These are phyloP conservation scores for Disparrhopalites patrizii DNA, from an alignment of 2,888 invertebrate genomes.

Conservation along the genomic window DNA sequence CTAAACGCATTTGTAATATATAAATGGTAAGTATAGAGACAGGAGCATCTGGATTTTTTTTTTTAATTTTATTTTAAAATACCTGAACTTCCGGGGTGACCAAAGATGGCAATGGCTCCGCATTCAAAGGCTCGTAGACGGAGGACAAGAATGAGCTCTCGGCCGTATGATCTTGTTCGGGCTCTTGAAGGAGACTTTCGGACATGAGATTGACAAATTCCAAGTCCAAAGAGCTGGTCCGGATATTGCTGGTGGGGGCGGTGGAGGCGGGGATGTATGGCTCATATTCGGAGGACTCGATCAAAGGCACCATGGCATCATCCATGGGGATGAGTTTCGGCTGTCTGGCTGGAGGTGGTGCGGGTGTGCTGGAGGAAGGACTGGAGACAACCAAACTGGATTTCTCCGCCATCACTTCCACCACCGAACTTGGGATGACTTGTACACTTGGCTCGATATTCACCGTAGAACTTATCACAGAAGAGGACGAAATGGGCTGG, in stretches of 20 bases:
- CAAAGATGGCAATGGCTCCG: conserved; percentile 23
- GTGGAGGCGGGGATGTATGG: conserved; percentile 37
- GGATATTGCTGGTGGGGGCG: conserved; percentile 28
- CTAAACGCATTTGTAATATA: too few species aligned
- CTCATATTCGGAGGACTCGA: conserved; percentile 40
- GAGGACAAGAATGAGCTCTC: conserved; percentile 8
- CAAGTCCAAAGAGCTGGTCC: conserved; percentile 24
- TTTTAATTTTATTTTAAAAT: too few species aligned
- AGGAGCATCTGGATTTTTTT: too few species aligned
- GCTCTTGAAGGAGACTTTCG: conserved; percentile 16
- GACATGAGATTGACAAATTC: conserved; percentile 30
- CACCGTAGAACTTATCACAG: too few species aligned
- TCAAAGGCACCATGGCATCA: conserved; percentile 4
- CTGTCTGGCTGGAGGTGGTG: conserved; percentile 15
- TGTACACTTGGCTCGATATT: too few species aligned
- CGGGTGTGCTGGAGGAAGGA: not conserved
- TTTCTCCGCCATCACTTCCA: conserved; percentile 11
- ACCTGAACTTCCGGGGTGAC: conserved; percentile 33
- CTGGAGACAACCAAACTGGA: not conserved
- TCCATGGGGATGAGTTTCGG: conserved; percentile 31
- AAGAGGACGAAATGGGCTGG: too few species aligned
- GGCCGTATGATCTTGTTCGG: conserved; percentile 5
- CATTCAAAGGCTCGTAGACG: conserved; percentile 11
- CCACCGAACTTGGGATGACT: conserved; percentile 5
- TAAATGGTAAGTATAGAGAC: too few species aligned